These are phyloP conservation scores for Ornithoptera priamus DNA, from an alignment of 2,888 invertebrate genomes.

Conservation along the genomic window DNA sequence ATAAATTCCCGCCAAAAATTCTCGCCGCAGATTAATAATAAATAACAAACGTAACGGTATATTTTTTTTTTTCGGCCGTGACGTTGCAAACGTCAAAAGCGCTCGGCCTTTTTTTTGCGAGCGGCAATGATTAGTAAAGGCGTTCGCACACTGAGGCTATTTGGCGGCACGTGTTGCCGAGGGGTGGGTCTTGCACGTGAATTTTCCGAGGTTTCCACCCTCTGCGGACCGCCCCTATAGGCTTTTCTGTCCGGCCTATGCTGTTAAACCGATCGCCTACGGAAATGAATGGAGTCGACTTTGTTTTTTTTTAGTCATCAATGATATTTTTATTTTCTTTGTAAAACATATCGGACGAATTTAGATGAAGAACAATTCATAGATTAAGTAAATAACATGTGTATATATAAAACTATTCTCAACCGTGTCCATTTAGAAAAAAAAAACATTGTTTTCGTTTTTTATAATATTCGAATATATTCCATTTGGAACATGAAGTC, in stretches of 20 bases:
- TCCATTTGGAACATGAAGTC: background rate
- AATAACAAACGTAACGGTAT: slow-evolving; percentile 34
- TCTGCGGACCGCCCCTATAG: slow-evolving; percentile 79
- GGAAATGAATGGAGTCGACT: slow-evolving; percentile 55
- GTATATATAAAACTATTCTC: no score
- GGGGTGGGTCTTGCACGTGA: slow-evolving; percentile 77
- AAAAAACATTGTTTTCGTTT: background rate
- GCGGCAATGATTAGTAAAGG: slow-evolving; percentile 73
- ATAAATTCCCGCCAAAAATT: slow-evolving; percentile 22
- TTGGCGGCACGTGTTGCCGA: slow-evolving; percentile 73
- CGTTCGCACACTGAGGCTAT: slow-evolving; percentile 73
- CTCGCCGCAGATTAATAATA: slow-evolving; percentile 29
- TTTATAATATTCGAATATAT: background rate
- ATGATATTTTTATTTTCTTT: slow-evolving; percentile 21
- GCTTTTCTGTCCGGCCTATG: slow-evolving; percentile 81
- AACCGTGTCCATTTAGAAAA: no score
- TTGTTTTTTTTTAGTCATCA: slow-evolving; percentile 13
- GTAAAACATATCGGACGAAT: slow-evolving; percentile 18
- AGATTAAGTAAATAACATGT: no score
- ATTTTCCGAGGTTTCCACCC: slow-evolving; percentile 80
- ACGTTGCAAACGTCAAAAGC: slow-evolving; percentile 58
- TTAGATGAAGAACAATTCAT: no score
- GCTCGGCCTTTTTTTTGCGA: slow-evolving; percentile 60
- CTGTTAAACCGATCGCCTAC: slow-evolving; percentile 76
- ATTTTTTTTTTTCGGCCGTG: slow-evolving; percentile 40